A percentile compares a stretch with the other conserved stretches of the same genome.
Conservation (phyloP, 1,140 invertebrate genomes). For the Mamestra configurata region DNA sequence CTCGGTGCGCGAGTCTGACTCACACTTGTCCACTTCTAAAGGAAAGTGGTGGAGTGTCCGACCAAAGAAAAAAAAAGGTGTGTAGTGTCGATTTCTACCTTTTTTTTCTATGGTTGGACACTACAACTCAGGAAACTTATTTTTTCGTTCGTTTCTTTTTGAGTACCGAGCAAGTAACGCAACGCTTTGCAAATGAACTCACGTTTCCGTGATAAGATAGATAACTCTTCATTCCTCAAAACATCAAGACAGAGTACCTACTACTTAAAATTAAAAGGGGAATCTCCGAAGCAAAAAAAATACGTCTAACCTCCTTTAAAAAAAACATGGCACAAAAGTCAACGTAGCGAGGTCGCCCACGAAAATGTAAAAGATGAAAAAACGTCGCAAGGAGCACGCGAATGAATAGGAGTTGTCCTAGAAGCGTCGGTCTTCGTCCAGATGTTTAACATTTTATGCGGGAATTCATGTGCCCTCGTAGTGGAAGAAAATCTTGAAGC, state of each 20-base stretch:
- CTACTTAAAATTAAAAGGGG: not conserved
- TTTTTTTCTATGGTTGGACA: too few species aligned
- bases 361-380: slow-evolving; percentile 60
- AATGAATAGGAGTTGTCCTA: slow-evolving; percentile 69
- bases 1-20: too few species aligned
- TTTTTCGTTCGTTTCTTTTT: too few species aligned
- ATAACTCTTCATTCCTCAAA: too few species aligned
- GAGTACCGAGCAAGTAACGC: too few species aligned
- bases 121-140: too few species aligned
- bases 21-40: too few species aligned
- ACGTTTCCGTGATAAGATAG: too few species aligned
- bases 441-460: slow-evolving; percentile 72
- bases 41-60: too few species aligned
- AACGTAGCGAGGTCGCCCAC: slow-evolving; percentile 27
- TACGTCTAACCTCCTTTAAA: slow-evolving; percentile 16
- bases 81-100: too few species aligned
- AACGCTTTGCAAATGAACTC: too few species aligned
- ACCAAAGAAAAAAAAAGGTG: too few species aligned
- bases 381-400: slow-evolving; percentile 58
- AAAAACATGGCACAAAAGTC: slow-evolving; percentile 26
- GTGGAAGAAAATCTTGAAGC: slow-evolving; percentile 15
- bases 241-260: not conserved
- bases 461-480: slow-evolving; percentile 28
- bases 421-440: slow-evolving; percentile 67
- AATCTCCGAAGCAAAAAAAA: not conserved